Base-by-base conservation (phyloP, 2,797 vertebrate genomes). In the Arrhamphus sclerolepis region DNA sequence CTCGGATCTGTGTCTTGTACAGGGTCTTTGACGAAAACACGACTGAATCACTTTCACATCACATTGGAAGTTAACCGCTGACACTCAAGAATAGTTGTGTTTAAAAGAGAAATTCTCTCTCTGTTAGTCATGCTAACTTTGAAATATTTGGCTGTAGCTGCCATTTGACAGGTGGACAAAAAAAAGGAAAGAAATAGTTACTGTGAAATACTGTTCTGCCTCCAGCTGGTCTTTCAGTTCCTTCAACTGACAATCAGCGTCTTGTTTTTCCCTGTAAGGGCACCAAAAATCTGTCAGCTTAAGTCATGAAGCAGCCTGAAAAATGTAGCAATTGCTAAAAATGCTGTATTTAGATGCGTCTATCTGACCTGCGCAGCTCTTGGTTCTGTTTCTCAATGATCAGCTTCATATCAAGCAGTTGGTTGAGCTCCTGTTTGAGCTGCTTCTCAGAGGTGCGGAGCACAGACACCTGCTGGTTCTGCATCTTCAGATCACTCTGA, bases 161-260 rank as follows among this genome's bases (percentile, higher is more conserved):
- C 31, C 19, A 16, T 44, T 62, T 67, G 44, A 54, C 22, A 53
- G 47, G 26, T 42, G 46, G 10, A 58, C 38, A 46, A 24, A 49
- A 73, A 31, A 50, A 64, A 48, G 24, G 38, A 62, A 38, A 14
- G 13, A 38, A 13, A 38, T 38, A 38, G 49, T 62, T 92, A 98
- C 98, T 6, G 96, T 96, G 89, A 99, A 99, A 93, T 96, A 96
- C 26, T 98, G 96, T 74, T 99, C 95, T 6, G 96, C 93, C 88
- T 99, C 96, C 44, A 99, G 91, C 62, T 98, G 97, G 81, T 99
- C 98, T 80, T 96, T 97, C 78, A 99, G 90, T 53, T 99, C 97
- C 87, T 97, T 99, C 92, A 97, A 92, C 69, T 98, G 96, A 41
- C 92, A 90, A 14, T 96, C 94, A 62, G 94, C 92, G 77, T 96